A percentile compares a stretch with the other conserved stretches of the same genome.
These are phyloP conservation scores for Gambusia holbrooki DNA, from an alignment of 2,113 vertebrate species.

Conservation along the genomic window DNA sequence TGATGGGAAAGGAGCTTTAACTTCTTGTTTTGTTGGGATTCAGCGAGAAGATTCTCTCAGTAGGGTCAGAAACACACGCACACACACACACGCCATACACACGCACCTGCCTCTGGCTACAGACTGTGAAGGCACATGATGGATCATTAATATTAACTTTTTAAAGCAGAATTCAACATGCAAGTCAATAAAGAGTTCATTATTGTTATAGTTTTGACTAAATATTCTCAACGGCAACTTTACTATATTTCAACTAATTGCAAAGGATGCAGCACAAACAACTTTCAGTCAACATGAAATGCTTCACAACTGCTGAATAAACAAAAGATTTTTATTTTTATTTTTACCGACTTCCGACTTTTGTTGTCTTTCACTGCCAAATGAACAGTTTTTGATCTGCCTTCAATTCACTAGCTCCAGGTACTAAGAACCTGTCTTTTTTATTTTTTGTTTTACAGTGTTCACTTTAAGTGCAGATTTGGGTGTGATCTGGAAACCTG, in stretches of 20 bases:
- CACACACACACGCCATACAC: slow-evolving; percentile 46
- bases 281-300: slow-evolving; percentile 11
- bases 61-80: slow-evolving; percentile 57
- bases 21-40: slow-evolving; percentile 69
- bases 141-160: slow-evolving; percentile 77
- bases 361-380: slow-evolving; percentile 32
- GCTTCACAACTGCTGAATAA: slow-evolving; percentile 63
- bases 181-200: slow-evolving; percentile 65
- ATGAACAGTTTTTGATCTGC: slow-evolving; percentile 46
- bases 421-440: slow-evolving; percentile 57
- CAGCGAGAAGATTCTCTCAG: slow-evolving; percentile 61
- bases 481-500: slow-evolving; percentile 55
- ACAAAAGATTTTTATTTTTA: slow-evolving; percentile 54
- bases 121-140: slow-evolving; percentile 59
- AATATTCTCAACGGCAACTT: slow-evolving; percentile 23
- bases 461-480: slow-evolving; percentile 71
- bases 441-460: slow-evolving; percentile 35
- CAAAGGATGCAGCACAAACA: slow-evolving; percentile 6
- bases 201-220: slow-evolving; percentile 55
- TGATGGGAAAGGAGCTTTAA: slow-evolving; percentile 68
- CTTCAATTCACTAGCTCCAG: slow-evolving; percentile 67
- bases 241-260: slow-evolving; percentile 1
- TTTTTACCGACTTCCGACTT: slow-evolving; percentile 35
- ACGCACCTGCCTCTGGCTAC: slow-evolving; percentile 50
- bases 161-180: slow-evolving; percentile 72